Base-by-base conservation (phyloP, 1,140 invertebrate genomes). In the Pogonus chalceus region DNA sequence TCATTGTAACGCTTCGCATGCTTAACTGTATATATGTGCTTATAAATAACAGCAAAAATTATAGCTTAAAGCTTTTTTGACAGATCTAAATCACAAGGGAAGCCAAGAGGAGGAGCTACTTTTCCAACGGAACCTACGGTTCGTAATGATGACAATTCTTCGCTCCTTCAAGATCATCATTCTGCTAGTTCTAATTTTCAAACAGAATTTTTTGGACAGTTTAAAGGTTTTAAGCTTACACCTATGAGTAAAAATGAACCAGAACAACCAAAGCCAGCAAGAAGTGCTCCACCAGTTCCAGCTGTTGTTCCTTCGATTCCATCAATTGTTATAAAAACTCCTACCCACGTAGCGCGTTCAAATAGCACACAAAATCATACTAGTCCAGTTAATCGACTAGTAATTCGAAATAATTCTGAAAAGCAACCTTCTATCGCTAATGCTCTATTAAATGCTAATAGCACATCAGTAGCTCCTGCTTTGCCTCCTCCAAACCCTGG, bases 151-250 rank as follows among this genome's bases (percentile, higher is more conserved):
- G 74, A 75, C 53, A 77, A 76, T 51, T 72, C 76, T 23, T 71
- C 75, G 0, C 67, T 76, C 2, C 73, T 69, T 1, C 62, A 62
- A 10, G 61, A 65, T 55, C 58, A 68, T 35, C 37, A 60, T 1
- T 52, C 60, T 7, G 20, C 49, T 4, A 52, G 54, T 37, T 50
- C 43, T 10, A 56, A 60, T 20, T 58, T 81, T 59, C 74, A 77
- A 57, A 79, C 74, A 58, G 78, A 80, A 54, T 79, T 91, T 61
- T 87, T 90, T 62, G 88, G 88, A 0, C 84, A 90, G 56, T 90
- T 89, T 69, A 89, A 89, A 72, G 88, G 88, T 1, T 91, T 90
- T 66, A 83, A 82, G 1, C 76, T 90, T 22, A 80, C 80, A 0
- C 86, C 87, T 0, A 72, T 88, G 0, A 72, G 76, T 52, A 80